Conservation (phyloP, 2,888 invertebrate genomes). For the Panzeria rudis region DNA sequence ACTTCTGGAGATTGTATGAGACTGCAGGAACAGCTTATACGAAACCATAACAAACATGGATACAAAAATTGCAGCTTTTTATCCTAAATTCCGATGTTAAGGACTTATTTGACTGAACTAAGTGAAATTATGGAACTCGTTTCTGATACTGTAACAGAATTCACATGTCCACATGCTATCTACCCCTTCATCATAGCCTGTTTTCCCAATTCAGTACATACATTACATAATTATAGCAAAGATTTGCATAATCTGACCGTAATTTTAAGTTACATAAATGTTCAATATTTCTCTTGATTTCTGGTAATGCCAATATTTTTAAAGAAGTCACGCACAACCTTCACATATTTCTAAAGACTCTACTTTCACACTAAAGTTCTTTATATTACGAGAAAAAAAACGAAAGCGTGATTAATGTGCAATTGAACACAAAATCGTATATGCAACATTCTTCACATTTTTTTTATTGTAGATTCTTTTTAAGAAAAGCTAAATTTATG, state of each 20-base stretch:
- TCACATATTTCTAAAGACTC: slow-evolving; percentile 7
- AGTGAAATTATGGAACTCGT: too few relatives aligned
- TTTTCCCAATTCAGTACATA: too few relatives aligned
- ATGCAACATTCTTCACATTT: slow-evolving; percentile 17
- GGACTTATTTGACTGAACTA: too few relatives aligned
- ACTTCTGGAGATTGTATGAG: too few relatives aligned
- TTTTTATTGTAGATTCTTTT: not conserved
- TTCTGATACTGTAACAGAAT: too few relatives aligned
- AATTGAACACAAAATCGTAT: slow-evolving; percentile 13
- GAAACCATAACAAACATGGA: too few relatives aligned
- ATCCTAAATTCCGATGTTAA: too few relatives aligned
- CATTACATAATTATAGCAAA: too few relatives aligned
- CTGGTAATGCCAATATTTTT: not conserved
- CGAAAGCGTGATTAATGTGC: slow-evolving; percentile 55
- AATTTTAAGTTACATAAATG: not conserved
- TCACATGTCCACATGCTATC: too few relatives aligned
- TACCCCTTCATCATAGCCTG: too few relatives aligned
- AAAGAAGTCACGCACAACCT: slow-evolving; percentile 14
- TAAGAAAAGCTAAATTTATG: slow-evolving; percentile 19
- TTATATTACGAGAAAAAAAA: not conserved
- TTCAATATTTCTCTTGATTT: not conserved
- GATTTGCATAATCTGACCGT: not conserved
- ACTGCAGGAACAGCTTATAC: too few relatives aligned
- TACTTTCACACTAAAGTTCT: not conserved
- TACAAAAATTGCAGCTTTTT: too few relatives aligned